Conservation (phyloP, 2,797 vertebrate genomes). For the Hippopotamyrus pictus region DNA sequence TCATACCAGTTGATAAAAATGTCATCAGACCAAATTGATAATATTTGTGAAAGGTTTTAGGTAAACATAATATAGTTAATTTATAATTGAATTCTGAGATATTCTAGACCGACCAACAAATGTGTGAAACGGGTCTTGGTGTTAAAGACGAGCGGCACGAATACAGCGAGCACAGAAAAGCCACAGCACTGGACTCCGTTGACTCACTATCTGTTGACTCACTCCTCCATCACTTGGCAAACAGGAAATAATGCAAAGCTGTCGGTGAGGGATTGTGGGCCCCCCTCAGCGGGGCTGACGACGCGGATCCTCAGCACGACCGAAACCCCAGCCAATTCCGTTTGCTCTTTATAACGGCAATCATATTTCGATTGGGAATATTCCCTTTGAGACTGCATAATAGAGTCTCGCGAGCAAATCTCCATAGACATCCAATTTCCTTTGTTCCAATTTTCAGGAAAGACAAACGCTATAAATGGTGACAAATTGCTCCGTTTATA, state of each 20-base stretch:
- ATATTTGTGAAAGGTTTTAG: not conserved
- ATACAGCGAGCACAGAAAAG: not conserved
- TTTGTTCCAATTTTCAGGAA: not conserved
- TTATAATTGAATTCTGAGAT: not conserved
- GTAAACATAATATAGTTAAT: not conserved
- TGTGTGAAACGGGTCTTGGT: slow-evolving; percentile 5
- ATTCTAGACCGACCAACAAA: not conserved
- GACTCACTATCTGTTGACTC: not conserved
- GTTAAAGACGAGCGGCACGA: not conserved
- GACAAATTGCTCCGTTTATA: not conserved
- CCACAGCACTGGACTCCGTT: not conserved
- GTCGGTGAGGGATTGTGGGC: not conserved
- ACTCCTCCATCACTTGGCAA: not conserved
- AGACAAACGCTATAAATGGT: not conserved
- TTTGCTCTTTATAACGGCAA: not conserved
- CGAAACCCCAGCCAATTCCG: not conserved
- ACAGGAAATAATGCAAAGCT: not conserved
- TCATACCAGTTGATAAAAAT: not conserved
- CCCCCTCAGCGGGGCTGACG: not conserved
- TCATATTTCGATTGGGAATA: not conserved
- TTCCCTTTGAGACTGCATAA: not conserved
- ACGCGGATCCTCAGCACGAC: not conserved
- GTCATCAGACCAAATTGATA: not conserved
- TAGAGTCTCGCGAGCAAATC: not conserved
- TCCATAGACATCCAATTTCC: not conserved